phyloP scores from a whole-genome alignment of 2,888 invertebrate species.

The Lasioglossum leucozonium region DNA sequence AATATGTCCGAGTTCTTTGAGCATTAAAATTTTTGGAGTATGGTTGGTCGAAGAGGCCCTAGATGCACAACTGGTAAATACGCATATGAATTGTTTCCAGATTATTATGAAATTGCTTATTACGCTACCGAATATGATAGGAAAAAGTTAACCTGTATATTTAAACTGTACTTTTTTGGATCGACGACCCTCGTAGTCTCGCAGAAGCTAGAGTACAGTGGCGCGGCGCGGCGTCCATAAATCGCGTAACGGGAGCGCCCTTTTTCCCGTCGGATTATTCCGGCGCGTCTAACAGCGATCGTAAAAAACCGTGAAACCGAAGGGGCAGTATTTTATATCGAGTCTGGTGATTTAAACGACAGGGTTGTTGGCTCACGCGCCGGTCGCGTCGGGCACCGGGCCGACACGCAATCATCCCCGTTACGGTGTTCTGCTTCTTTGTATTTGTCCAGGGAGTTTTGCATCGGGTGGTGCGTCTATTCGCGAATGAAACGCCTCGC shows the following conservation, averaged over 20 bases:
- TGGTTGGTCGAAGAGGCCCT: too few species aligned
- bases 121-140: background rate
- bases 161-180: background rate
- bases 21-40: too few species aligned
- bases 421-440: background rate
- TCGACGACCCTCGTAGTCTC: background rate
- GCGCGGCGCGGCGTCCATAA: background rate
- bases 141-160: background rate
- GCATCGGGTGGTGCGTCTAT: constrained; percentile 10
- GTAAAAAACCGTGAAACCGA: background rate
- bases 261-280: background rate
- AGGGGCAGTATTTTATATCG: background rate
- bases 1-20: too few species aligned
- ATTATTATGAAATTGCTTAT: background rate
- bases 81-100: too few species aligned
- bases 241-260: background rate
- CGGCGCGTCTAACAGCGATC: background rate
- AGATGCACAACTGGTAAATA: background rate
- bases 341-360: constrained; percentile 11
- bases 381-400: background rate
- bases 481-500: constrained; percentile 16
- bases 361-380: background rate
- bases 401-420: constrained; percentile 7
- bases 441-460: constrained; percentile 9
- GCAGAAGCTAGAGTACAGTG: background rate